phyloP scores from a whole-genome alignment of 2,113 vertebrate genomes.

The Callaeas wilsoni region DNA sequence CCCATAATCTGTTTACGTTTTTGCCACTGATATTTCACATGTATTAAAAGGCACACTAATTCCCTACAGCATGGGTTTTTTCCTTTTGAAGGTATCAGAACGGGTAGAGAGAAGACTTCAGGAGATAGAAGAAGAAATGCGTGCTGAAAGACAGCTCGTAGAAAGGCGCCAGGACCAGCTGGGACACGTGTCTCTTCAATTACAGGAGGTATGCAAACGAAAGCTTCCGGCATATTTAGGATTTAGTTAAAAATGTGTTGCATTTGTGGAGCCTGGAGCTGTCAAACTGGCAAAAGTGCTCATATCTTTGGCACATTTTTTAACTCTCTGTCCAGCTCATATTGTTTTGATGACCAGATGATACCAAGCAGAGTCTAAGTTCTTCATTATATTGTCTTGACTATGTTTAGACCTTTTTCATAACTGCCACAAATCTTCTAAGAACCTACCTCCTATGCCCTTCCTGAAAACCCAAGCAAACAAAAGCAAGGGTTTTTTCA shows the following conservation, averaged over 20 bases:
- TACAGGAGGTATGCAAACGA: conserved; percentile 80
- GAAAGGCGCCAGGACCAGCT: conserved; percentile 76
- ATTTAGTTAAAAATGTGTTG: neutral
- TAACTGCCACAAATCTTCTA: neutral
- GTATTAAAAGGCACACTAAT: neutral
- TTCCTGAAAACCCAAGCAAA: neutral
- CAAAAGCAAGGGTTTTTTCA: neutral
- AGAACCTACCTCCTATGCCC: neutral
- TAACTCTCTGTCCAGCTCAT: neutral
- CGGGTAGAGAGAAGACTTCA: conserved; percentile 86
- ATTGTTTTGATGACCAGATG: neutral
- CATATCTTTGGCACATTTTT: neutral
- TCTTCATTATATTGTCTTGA: neutral
- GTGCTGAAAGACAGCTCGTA: conserved; percentile 67
- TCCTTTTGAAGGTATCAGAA: conserved; percentile 76
- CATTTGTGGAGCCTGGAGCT: neutral
- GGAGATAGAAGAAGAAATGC: conserved; percentile 85
- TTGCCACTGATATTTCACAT: neutral
- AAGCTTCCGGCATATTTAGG: neutral
- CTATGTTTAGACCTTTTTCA: neutral
- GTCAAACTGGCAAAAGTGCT: neutral
- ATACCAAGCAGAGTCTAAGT: neutral
- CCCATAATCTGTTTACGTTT: neutral
- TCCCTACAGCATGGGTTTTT: neutral
- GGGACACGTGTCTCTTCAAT: conserved; percentile 73